Evolutionary conservation across 2,888 invertebrate species (phyloP).

Genomic region (Caenorhabditis panamensis): DNA sequence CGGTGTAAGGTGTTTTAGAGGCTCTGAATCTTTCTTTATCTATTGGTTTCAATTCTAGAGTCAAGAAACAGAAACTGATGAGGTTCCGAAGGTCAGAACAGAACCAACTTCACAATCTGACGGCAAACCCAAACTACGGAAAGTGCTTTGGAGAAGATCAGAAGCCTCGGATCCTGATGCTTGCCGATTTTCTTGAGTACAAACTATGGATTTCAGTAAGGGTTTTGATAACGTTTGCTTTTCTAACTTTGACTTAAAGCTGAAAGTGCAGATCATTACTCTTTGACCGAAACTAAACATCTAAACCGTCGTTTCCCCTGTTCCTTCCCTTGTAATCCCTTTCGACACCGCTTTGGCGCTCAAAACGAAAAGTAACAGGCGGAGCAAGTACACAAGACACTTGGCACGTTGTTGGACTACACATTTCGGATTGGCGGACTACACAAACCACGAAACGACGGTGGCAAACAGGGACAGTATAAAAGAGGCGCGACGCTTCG

Average conservation of each 20-base stretch:
- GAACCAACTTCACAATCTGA: too few species aligned
- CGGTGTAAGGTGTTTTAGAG: too few species aligned
- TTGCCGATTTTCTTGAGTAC: too few species aligned
- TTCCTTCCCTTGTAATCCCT: background rate
- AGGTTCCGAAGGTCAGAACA: too few species aligned
- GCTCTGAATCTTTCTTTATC: background rate
- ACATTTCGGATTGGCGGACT: conserved; percentile 19
- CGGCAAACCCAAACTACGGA: too few species aligned
- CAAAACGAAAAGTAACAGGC: background rate
- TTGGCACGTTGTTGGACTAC: conserved; percentile 55
- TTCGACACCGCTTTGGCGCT: background rate
- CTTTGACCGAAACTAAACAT: conserved; percentile 7
- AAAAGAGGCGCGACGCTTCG: conserved; percentile 14
- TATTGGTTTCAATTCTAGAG: too few species aligned
- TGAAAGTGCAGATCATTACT: background rate
- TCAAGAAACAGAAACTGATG: too few species aligned
- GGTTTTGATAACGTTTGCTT: too few species aligned
- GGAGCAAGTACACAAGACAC: conserved; percentile 32
- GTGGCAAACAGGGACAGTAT: conserved; percentile 32
- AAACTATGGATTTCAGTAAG: too few species aligned
- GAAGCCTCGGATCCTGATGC: too few species aligned
- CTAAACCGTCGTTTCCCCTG: conserved; percentile 3
- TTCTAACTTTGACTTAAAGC: too few species aligned
- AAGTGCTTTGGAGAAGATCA: too few species aligned
- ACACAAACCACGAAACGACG: conserved; percentile 43